Percentiles rank a stretch among this genome's conserved stretches.
phyloP scores from a whole-genome alignment of 92 coral and sea anemone genomes.

The Zoanthus sansibaricus region DNA sequence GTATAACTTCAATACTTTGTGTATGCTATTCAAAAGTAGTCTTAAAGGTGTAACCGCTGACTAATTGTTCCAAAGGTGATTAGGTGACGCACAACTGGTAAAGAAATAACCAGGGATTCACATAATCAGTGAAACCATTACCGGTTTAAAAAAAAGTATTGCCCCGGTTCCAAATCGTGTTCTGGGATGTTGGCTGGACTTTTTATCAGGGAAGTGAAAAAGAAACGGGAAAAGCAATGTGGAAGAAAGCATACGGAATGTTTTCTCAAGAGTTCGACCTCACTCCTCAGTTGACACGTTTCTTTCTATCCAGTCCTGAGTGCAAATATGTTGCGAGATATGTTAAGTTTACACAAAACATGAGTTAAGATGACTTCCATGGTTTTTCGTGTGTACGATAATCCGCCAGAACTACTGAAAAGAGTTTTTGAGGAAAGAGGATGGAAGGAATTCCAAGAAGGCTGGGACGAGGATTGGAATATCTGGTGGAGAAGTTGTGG shows the following conservation, averaged over 20 bases:
- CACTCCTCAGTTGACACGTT: no score
- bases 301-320: not conserved
- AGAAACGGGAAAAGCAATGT: not conserved
- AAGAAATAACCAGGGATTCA: not conserved
- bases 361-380: slow-evolving; percentile 48
- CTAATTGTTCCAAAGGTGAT: not conserved
- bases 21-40: slow-evolving; percentile 17
- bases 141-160: not conserved
- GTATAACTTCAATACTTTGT: slow-evolving; percentile 2
- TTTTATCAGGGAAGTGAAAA: not conserved
- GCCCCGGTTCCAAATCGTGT: not conserved
- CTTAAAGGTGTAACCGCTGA: slow-evolving; percentile 29
- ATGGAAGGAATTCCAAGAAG: slow-evolving; percentile 79
- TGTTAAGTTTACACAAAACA: not conserved
- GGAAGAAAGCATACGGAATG: not conserved
- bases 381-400: slow-evolving; percentile 83
- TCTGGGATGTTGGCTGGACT: not conserved
- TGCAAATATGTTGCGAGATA: slow-evolving; percentile 3
- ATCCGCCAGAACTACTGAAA: slow-evolving; percentile 79
- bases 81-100: slow-evolving; percentile 1
- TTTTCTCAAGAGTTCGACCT: not conserved
- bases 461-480: slow-evolving; percentile 73
- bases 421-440: slow-evolving; percentile 85
- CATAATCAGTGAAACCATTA: not conserved
- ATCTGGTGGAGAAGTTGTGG: slow-evolving; percentile 92